Percentiles rank a stretch among this genome's conserved stretches.
phyloP scores from a whole-genome alignment of 2,797 vertebrate genomes.

The Chloroceryle amazona region DNA sequence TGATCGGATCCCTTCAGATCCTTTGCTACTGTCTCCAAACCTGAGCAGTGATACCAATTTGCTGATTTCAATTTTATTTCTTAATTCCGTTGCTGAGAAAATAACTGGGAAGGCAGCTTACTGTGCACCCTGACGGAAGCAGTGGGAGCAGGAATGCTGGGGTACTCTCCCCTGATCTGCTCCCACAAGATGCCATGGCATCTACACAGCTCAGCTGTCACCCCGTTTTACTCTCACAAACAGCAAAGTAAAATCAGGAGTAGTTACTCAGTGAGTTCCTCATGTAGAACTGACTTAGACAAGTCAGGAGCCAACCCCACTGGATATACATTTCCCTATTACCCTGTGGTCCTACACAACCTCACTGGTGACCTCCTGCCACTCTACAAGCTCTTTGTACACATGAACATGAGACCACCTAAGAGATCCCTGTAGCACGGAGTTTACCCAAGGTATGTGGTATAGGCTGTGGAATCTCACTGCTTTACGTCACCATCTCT shows the following conservation, averaged over 20 bases:
- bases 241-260: not conserved
- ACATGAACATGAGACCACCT: fast-evolving
- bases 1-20: not conserved
- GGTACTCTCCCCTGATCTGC: not conserved
- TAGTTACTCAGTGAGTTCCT: not conserved
- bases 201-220: not conserved
- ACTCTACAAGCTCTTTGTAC: not conserved
- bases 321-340: not conserved
- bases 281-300: not conserved
- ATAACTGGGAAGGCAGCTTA: not conserved
- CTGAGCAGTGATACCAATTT: not conserved
- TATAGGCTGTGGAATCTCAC: not conserved
- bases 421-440: not conserved
- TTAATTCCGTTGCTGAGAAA: not conserved
- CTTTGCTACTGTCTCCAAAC: not conserved
- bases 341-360: not conserved
- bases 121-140: not conserved
- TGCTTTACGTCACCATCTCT: not conserved
- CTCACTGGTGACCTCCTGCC: not conserved
- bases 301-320: not conserved
- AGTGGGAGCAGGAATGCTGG: not conserved
- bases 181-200: not conserved
- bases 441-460: not conserved
- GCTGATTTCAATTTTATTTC: not conserved
- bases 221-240: not conserved